Evolutionary conservation across 2,797 vertebrate species (phyloP).

Genomic region (Cossypha dichroa): DNA sequence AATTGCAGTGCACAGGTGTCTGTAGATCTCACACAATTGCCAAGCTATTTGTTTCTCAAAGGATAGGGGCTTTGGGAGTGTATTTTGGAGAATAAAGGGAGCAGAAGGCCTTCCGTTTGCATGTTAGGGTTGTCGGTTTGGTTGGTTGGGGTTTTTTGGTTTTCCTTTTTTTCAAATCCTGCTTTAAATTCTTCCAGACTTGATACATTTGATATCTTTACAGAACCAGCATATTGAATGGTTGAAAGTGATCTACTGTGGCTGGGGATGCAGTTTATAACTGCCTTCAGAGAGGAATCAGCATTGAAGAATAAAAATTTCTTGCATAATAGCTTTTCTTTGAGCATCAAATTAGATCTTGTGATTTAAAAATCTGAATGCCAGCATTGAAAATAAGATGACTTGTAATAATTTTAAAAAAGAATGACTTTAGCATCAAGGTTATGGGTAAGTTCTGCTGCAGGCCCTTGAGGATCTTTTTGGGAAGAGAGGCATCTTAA

Average conservation of each 20-base stretch:
- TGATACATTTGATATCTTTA: background rate
- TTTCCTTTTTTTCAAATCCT: background rate
- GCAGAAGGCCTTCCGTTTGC: constrained; percentile 25
- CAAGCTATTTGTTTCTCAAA: constrained; percentile 65
- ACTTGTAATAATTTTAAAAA: constrained; percentile 36
- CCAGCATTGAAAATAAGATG: constrained; percentile 17
- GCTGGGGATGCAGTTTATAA: constrained; percentile 11
- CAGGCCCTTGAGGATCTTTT: background rate
- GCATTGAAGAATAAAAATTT: background rate
- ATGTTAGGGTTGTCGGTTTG: background rate
- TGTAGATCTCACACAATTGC: constrained; percentile 51
- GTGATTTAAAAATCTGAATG: constrained; percentile 29
- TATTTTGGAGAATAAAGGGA: constrained; percentile 30
- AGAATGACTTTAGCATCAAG: constrained; percentile 29
- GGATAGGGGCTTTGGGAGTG: constrained; percentile 34
- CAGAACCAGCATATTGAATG: background rate
- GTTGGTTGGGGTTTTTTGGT: background rate
- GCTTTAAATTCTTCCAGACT: constrained; percentile 12
- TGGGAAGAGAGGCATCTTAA: constrained; percentile 40
- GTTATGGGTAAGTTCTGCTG: constrained; percentile 38
- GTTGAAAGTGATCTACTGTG: background rate
- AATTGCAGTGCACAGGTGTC: constrained; percentile 55
- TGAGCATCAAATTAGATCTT: background rate
- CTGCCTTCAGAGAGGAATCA: background rate
- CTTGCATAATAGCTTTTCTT: background rate